Percentiles rank a stretch among this genome's conserved stretches.
phyloP scores from a whole-genome alignment of 2,113 vertebrate species.

The Caretta caretta region DNA sequence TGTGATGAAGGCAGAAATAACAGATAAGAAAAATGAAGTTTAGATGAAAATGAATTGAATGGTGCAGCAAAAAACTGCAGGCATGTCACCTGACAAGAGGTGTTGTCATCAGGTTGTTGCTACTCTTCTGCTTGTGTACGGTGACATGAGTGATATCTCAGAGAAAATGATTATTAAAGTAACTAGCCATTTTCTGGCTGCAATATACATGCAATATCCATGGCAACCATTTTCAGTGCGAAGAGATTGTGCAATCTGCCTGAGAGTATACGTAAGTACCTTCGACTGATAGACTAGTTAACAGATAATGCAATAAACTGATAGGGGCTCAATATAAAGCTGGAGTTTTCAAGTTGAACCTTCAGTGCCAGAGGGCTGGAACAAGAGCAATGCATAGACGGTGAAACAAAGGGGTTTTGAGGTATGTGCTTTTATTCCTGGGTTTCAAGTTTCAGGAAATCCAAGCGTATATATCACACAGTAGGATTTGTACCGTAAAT shows the following conservation, averaged over 20 bases:
- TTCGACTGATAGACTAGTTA: conserved; percentile 9
- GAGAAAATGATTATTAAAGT: conserved; percentile 44
- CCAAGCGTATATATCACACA: accelerated
- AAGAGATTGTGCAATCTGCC: conserved; percentile 24
- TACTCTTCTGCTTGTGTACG: neutral
- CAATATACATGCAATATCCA: neutral
- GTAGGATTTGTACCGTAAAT: accelerated
- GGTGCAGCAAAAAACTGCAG: neutral
- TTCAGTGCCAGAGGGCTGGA: neutral
- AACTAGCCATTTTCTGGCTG: conserved; percentile 16
- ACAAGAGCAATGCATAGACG: neutral
- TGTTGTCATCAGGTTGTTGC: neutral
- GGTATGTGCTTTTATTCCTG: neutral
- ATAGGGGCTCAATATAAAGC: conserved; percentile 60
- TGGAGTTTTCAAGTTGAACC: accelerated
- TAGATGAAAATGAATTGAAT: neutral
- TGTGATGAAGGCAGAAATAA: neutral
- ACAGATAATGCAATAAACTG: conserved; percentile 38
- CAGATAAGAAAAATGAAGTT: neutral
- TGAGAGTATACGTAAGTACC: neutral
- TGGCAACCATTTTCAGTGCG: neutral
- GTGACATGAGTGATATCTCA: neutral
- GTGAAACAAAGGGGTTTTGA: neutral
- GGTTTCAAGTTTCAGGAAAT: accelerated
- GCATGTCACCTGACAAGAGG: neutral